Evolutionary conservation across 2,888 invertebrate species (phyloP).

Genomic region (Dryococelus australis): DNA sequence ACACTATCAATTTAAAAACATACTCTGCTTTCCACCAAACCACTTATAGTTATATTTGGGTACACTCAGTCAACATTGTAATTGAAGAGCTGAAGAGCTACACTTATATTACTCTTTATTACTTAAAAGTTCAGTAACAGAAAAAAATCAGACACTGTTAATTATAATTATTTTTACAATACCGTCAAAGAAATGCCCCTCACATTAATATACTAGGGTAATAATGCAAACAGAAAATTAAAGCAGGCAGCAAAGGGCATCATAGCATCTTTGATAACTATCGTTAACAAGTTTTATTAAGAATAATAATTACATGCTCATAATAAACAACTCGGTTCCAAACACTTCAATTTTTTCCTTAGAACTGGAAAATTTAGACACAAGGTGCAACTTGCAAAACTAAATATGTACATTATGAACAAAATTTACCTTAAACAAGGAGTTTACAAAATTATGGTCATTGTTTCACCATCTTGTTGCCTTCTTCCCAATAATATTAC

Average conservation of each 20-base stretch:
- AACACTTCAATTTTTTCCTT: slow-evolving; percentile 24
- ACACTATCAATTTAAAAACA: no score
- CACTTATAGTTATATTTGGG: no score
- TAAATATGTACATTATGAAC: background rate
- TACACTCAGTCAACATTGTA: background rate
- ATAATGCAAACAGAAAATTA: slow-evolving; percentile 42
- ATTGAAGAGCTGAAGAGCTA: slow-evolving; percentile 30
- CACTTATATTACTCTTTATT: slow-evolving; percentile 44
- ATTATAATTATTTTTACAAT: slow-evolving; percentile 28
- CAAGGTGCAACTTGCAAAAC: slow-evolving; percentile 36
- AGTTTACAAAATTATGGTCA: background rate
- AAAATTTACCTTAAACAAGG: background rate
- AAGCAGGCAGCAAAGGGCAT: slow-evolving; percentile 40
- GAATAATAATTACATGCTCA: slow-evolving; percentile 35
- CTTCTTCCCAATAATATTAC: background rate
- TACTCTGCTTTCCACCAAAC: no score
- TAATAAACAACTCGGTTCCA: slow-evolving; percentile 35
- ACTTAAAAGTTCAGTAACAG: slow-evolving; percentile 39
- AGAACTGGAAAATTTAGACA: slow-evolving; percentile 35
- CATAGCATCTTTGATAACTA: slow-evolving; percentile 34
- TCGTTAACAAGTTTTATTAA: slow-evolving; percentile 37
- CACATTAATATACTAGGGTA: slow-evolving; percentile 36
- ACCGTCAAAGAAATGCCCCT: slow-evolving; percentile 31
- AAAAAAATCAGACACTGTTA: slow-evolving; percentile 42
- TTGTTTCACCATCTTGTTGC: background rate